A percentile compares a stretch with the other conserved stretches of the same genome.
Conservation (phyloP, 2,113 vertebrate species). For the Elaphurus davidianus region DNA sequence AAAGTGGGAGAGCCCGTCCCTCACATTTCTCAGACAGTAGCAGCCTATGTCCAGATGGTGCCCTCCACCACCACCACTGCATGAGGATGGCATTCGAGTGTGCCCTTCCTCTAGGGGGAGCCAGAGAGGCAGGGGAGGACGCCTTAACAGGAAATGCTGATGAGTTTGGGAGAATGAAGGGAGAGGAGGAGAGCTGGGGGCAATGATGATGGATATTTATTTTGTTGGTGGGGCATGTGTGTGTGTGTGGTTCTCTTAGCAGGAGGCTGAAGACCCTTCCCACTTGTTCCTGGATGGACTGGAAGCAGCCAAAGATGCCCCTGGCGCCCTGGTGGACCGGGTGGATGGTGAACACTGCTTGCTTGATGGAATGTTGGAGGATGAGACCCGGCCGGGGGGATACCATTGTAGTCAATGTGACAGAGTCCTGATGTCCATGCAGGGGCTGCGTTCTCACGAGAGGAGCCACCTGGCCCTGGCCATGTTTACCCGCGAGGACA, state of each 20-base stretch:
- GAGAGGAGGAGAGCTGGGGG: conserved; percentile 79
- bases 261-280: conserved; percentile 85
- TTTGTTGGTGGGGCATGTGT: conserved; percentile 79
- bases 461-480: conserved; percentile 97
- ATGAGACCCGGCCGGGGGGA: conserved; percentile 88
- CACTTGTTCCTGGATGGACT: conserved; percentile 82
- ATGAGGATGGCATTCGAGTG: background rate
- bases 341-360: conserved; percentile 84
- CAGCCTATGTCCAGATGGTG: background rate
- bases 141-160: background rate
- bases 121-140: conserved; percentile 39
- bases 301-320: conserved; percentile 82
- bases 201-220: conserved; percentile 67
- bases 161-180: conserved; percentile 64
- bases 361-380: conserved; percentile 83
- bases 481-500: conserved; percentile 93
- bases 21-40: background rate
- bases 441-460: conserved; percentile 98
- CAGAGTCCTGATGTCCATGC: conserved; percentile 98
- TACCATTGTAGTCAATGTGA: conserved; percentile 96
- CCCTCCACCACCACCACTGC: background rate
- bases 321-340: conserved; percentile 79
- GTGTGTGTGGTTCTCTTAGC: conserved; percentile 86
- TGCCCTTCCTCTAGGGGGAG: conserved; percentile 10
- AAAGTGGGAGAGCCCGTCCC: background rate